These are phyloP conservation scores for Panagrolaimus sp. DNA, from an alignment of 1,140 invertebrate species.

Conservation along the genomic window DNA sequence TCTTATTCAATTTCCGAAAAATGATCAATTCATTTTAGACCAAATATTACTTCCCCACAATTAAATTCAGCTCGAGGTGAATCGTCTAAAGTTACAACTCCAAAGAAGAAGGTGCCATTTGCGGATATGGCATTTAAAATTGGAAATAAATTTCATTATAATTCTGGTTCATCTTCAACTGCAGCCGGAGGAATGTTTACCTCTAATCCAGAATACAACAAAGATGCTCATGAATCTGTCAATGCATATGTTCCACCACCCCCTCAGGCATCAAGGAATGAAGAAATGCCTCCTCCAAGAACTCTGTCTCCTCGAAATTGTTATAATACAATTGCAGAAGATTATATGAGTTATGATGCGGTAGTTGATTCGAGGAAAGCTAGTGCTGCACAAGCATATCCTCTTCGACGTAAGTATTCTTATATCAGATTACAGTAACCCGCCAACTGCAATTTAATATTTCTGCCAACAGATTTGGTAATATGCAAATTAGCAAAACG, in stretches of 20 bases:
- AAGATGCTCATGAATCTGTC: neutral
- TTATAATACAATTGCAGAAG: neutral
- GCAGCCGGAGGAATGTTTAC: neutral
- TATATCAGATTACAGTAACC: too few species aligned
- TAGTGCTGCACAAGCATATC: neutral
- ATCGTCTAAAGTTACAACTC: neutral
- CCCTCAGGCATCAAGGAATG: neutral
- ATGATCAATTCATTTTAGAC: too few species aligned
- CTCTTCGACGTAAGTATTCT: neutral
- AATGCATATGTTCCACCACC: neutral
- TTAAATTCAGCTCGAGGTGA: neutral
- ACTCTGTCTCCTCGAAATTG: neutral
- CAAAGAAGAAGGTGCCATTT: slow-evolving; percentile 4
- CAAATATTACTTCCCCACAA: too few species aligned
- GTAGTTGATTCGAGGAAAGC: neutral
- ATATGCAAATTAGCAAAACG: too few species aligned
- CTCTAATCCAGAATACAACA: neutral
- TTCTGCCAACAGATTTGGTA: too few species aligned
- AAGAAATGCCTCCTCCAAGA: neutral
- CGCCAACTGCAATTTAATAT: too few species aligned
- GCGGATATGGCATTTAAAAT: slow-evolving; percentile 15
- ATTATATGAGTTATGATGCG: slow-evolving; percentile 13
- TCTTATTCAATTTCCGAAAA: too few species aligned
- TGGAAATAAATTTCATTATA: neutral
- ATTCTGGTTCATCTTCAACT: neutral